A percentile compares a stretch with the other conserved stretches of the same genome.
Evolutionary conservation across 2,888 invertebrate genomes (phyloP).

Genomic region (Pyralis farinalis): DNA sequence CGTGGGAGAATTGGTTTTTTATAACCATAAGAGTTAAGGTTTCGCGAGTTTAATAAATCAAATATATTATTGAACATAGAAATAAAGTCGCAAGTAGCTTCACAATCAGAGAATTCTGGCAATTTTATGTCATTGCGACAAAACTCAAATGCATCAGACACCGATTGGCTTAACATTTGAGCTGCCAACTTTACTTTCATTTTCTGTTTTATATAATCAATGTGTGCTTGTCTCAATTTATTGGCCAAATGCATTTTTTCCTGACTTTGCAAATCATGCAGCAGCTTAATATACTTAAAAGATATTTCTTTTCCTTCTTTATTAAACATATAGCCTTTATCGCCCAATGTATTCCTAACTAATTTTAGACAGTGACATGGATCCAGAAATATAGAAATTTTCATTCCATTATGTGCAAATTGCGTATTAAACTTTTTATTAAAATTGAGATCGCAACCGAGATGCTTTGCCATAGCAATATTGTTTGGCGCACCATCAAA

Average conservation of each 20-base stretch:
- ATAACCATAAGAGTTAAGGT: conserved; percentile 3
- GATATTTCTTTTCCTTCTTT: background rate
- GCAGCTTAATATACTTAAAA: conserved; percentile 3
- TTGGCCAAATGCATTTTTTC: too few relatives aligned
- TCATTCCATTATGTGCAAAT: conserved; percentile 1
- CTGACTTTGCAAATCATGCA: background rate
- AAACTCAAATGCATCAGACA: conserved; percentile 7
- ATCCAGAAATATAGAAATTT: conserved; percentile 6
- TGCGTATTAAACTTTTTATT: background rate
- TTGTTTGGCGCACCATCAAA: conserved; percentile 9
- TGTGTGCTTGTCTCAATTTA: too few relatives aligned
- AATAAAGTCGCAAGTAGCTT: conserved; percentile 9
- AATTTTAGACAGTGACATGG: conserved; percentile 10
- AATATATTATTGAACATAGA: conserved; percentile 10
- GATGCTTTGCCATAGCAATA: conserved; percentile 6
- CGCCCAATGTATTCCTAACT: conserved; percentile 8
- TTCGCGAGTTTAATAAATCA: conserved; percentile 11
- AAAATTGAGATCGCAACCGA: conserved; percentile 3
- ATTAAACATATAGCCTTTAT: conserved; percentile 2
- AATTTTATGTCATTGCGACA: conserved; percentile 8
- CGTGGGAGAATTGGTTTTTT: conserved; percentile 5
- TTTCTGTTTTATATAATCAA: background rate
- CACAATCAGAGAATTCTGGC: conserved; percentile 4
- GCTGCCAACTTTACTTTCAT: background rate
- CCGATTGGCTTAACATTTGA: conserved; percentile 7